These are phyloP conservation scores for Drosophila mulleri DNA, from an alignment of 2,888 invertebrate genomes.

Conservation along the genomic window DNA sequence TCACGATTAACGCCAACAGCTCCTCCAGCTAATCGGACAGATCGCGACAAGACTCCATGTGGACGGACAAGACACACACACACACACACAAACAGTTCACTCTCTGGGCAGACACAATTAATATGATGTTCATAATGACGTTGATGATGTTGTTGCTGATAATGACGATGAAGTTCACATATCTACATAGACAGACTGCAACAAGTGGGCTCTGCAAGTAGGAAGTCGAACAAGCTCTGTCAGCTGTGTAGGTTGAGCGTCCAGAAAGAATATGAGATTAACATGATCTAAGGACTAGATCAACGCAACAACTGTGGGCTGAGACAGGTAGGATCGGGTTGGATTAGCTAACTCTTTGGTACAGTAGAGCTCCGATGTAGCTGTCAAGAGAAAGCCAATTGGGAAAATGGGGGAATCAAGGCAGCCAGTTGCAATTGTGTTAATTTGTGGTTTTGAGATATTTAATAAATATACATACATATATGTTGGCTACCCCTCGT, in stretches of 20 bases:
- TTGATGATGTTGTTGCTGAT: neutral
- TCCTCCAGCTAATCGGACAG: slow-evolving; percentile 56
- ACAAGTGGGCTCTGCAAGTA: slow-evolving; percentile 28
- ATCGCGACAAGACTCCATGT: slow-evolving; percentile 44
- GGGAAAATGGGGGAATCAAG: neutral
- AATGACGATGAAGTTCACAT: slow-evolving; percentile 42
- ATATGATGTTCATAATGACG: slow-evolving; percentile 28
- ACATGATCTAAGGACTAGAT: slow-evolving; percentile 28
- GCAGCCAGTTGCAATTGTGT: neutral
- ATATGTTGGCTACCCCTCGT: neutral
- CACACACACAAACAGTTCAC: neutral
- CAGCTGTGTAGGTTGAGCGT: slow-evolving; percentile 31
- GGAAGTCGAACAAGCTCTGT: slow-evolving; percentile 43
- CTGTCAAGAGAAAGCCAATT: slow-evolving; percentile 2
- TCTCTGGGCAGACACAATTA: slow-evolving; percentile 32
- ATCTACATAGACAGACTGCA: slow-evolving; percentile 7
- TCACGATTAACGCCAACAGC: slow-evolving; percentile 51
- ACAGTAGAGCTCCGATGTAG: neutral
- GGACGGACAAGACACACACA: slow-evolving; percentile 2
- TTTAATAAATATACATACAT: neutral
- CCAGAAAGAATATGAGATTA: slow-evolving; percentile 19
- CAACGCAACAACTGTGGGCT: slow-evolving; percentile 19
- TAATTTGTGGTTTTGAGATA: neutral
- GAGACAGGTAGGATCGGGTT: neutral
- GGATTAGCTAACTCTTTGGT: neutral